A percentile compares a stretch with the other conserved stretches of the same genome.
phyloP scores from a whole-genome alignment of 2,113 vertebrate genomes.

The Peromyscus leucopus region DNA sequence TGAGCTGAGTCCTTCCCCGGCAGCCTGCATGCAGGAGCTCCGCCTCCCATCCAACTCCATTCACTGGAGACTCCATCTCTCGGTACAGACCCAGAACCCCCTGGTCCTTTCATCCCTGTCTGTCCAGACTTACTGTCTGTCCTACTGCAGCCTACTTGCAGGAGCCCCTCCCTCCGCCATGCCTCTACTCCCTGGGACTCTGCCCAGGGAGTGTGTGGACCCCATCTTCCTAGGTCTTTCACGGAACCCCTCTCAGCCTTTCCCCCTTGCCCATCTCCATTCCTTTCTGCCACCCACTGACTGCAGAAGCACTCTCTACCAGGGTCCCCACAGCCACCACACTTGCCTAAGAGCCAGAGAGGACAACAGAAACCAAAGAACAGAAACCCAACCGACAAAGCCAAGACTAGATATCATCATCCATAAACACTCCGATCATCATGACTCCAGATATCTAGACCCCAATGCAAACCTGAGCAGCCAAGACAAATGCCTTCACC shows the following conservation, averaged over 20 bases:
- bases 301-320: not conserved
- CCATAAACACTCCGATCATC: not conserved
- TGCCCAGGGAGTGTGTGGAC: not conserved
- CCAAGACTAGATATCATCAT: not conserved
- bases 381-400: not conserved
- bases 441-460: not conserved
- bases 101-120: no score
- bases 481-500: not conserved
- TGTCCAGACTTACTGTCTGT: not conserved
- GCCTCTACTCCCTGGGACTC: not conserved
- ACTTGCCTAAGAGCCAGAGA: not conserved
- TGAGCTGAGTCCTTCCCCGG: not conserved
- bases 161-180: not conserved
- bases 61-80: not conserved
- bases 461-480: not conserved
- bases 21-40: not conserved
- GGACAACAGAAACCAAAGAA: not conserved
- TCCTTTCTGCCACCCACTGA: not conserved
- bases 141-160: not conserved
- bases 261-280: not conserved
- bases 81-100: not conserved
- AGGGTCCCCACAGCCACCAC: no score
- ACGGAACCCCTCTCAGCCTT: not conserved
- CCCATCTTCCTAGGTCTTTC: not conserved
- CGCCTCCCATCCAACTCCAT: no score